A percentile compares a stretch with the other conserved stretches of the same genome.
Evolutionary conservation across 2,113 vertebrate species (phyloP).

Genomic region (Agapornis roseicollis): DNA sequence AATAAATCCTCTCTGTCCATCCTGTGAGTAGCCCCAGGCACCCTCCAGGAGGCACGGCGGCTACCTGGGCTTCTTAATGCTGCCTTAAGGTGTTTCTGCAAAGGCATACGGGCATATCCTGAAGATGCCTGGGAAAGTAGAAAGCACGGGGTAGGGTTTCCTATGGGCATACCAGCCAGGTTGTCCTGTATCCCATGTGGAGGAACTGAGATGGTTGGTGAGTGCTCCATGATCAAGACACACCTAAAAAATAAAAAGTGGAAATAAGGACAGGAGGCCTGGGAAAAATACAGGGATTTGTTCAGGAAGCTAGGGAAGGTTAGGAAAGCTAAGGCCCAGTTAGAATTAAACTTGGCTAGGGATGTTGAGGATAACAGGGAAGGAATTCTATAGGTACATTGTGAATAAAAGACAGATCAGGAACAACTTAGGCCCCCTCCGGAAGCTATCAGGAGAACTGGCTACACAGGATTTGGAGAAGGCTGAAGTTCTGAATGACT

Average conservation of each 20-base stretch:
- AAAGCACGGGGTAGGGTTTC: not conserved
- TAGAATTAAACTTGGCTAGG: no score
- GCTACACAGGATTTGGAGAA: no score
- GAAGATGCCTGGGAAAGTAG: not conserved
- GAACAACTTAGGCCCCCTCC: no score
- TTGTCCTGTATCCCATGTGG: not conserved
- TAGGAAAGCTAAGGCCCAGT: no score
- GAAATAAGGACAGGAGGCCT: no score
- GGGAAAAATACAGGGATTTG: no score
- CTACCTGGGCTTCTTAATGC: not conserved
- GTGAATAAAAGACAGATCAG: no score
- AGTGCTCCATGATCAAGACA: not conserved
- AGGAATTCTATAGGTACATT: no score
- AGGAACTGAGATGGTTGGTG: not conserved
- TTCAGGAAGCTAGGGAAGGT: no score
- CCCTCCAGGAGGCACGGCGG: not conserved
- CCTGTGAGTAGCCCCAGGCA: not conserved
- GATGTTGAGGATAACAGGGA: no score
- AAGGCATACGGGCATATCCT: fast-evolving
- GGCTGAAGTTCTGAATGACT: no score
- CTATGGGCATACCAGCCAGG: not conserved
- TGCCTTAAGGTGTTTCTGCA: not conserved
- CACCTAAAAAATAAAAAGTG: not conserved
- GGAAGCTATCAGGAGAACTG: no score
- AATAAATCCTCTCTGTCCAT: not conserved